These are phyloP conservation scores for Cerastis rubricosa DNA, from an alignment of 2,888 invertebrate genomes.

Conservation along the genomic window DNA sequence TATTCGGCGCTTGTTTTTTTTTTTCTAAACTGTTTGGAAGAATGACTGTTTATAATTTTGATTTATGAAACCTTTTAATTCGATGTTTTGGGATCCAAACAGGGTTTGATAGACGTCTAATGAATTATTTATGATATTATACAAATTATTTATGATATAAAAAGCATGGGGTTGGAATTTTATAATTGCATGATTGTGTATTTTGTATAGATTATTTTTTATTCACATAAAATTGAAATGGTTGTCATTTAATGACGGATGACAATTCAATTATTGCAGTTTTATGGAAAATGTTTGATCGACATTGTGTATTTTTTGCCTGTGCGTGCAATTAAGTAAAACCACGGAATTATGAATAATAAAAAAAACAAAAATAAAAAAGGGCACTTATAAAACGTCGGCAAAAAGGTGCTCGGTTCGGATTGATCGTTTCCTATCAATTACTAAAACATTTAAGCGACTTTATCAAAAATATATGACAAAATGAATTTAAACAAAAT, in stretches of 20 bases:
- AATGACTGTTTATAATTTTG: conserved; percentile 44
- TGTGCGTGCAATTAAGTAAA: not conserved
- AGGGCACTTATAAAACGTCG: too few species aligned
- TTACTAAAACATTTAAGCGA: not conserved
- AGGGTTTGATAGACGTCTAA: conserved; percentile 29
- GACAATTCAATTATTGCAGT: not conserved
- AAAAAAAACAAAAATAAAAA: too few species aligned
- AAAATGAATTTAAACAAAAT: not conserved
- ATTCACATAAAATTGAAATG: not conserved
- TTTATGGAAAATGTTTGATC: not conserved
- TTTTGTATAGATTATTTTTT: not conserved
- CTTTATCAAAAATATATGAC: not conserved
- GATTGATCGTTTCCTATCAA: too few species aligned
- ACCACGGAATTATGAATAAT: too few species aligned
- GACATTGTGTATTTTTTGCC: not conserved
- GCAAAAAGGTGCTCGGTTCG: too few species aligned
- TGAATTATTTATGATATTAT: conserved; percentile 36
- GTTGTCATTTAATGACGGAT: not conserved
- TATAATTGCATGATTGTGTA: not conserved
- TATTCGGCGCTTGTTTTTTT: conserved; percentile 41
- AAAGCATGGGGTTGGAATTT: not conserved
- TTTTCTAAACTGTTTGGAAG: conserved; percentile 64
- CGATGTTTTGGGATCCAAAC: conserved; percentile 30
- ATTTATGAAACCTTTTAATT: conserved; percentile 33
- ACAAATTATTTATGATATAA: too few species aligned